These are phyloP conservation scores for Dendrolimus punctatus DNA, from an alignment of 1,140 invertebrate species.

Conservation along the genomic window DNA sequence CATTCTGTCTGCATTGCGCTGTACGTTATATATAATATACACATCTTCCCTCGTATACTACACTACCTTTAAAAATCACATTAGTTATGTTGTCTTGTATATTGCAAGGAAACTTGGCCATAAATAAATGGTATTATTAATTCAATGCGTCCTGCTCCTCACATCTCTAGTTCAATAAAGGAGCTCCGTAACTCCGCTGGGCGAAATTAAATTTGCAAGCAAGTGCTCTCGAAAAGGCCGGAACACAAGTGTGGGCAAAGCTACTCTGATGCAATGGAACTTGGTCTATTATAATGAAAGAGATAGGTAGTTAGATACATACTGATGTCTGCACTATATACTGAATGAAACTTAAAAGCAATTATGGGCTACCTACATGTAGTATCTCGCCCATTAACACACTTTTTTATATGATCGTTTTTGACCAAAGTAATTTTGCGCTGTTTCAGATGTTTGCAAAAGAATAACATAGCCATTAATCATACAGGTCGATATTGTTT, in stretches of 20 bases:
- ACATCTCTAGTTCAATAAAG: constrained; percentile 17
- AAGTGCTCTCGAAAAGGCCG: constrained; percentile 16
- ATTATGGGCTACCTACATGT: too few species aligned
- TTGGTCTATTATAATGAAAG: too few species aligned
- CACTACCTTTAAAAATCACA: not conserved
- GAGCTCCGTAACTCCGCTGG: constrained; percentile 17
- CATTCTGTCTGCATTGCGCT: too few species aligned
- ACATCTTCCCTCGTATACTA: constrained; percentile 1
- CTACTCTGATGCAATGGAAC: constrained; percentile 9
- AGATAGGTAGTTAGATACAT: too few species aligned
- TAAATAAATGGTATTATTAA: constrained; percentile 15
- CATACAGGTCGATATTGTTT: too few species aligned
- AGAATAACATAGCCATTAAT: too few species aligned
- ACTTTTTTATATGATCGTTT: too few species aligned
- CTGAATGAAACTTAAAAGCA: too few species aligned
- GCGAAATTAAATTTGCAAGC: constrained; percentile 25
- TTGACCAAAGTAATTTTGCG: too few species aligned
- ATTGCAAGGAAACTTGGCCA: not conserved
- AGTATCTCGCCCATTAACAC: too few species aligned
- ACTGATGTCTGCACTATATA: too few species aligned
- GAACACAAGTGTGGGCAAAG: constrained; percentile 10
- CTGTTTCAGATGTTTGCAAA: too few species aligned
- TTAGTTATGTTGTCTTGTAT: not conserved
- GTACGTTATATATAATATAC: not conserved
- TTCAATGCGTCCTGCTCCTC: constrained; percentile 10